Conservation (phyloP, 2,888 invertebrate species). For the Trissoscelio sp. region DNA sequence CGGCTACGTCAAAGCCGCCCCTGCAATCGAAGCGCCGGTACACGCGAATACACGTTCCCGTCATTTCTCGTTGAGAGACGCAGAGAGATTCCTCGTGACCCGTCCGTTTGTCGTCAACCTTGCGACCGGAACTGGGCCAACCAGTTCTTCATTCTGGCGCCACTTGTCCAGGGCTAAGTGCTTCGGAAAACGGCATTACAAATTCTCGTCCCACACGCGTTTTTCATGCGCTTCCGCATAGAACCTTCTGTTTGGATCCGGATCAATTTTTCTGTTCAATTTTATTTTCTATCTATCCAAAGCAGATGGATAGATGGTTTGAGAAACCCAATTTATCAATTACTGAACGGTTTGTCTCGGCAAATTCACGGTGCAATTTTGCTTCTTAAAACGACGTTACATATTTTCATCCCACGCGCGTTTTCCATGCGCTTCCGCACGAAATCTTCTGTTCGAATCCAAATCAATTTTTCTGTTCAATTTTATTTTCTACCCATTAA, state of each 20-base stretch:
- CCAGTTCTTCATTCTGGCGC: not conserved
- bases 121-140: conserved; percentile 15
- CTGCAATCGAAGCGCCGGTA: conserved; percentile 56
- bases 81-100: conserved; percentile 22
- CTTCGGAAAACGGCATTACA: conserved; percentile 2
- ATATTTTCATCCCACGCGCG: not conserved
- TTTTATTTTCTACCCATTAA: too few relatives aligned
- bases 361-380: too few relatives aligned
- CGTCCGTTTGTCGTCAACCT: conserved; percentile 26
- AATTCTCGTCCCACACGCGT: not conserved
- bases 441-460: not conserved
- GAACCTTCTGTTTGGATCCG: not conserved
- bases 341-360: too few relatives aligned
- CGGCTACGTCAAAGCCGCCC: conserved; percentile 52
- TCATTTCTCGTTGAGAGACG: conserved; percentile 23
- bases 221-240: not conserved
- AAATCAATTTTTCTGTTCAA: not conserved
- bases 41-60: conserved; percentile 28
- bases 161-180: not conserved
- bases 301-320: too few relatives aligned
- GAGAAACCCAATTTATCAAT: too few relatives aligned
- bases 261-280: not conserved
- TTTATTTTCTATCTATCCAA: too few relatives aligned
- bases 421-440: not conserved
- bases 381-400: not conserved